Percentiles rank a stretch among this genome's conserved stretches.
phyloP scores from a whole-genome alignment of 2,888 invertebrate genomes.

The Pheosia tremula region DNA sequence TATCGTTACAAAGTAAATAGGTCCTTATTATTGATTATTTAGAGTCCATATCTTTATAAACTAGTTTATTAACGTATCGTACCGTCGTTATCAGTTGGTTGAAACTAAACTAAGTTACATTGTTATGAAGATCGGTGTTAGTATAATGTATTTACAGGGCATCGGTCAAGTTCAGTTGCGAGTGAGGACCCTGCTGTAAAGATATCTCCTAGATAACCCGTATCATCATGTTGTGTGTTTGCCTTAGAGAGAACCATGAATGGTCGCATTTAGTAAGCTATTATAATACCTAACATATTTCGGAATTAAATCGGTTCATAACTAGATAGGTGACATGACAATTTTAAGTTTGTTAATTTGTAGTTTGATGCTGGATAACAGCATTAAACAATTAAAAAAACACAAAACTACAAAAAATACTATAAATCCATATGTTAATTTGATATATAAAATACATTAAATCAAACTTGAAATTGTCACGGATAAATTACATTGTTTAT shows the following conservation, averaged over 20 bases:
- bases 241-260: not conserved
- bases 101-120: not conserved
- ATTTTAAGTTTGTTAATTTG: too few relatives aligned
- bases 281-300: too few relatives aligned
- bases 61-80: not conserved
- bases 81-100: not conserved
- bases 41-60: not conserved
- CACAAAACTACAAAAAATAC: too few relatives aligned
- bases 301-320: too few relatives aligned
- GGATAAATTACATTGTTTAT: too few relatives aligned
- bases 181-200: not conserved
- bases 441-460: too few relatives aligned
- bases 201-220: too few relatives aligned
- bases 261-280: not conserved
- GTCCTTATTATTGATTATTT: not conserved
- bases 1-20: not conserved
- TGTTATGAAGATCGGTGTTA: not conserved
- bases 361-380: too few relatives aligned
- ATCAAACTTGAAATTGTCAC: too few relatives aligned
- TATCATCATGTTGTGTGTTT: not conserved
- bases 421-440: too few relatives aligned
- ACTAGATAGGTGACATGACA: too few relatives aligned
- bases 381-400: too few relatives aligned
- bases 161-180: not conserved
- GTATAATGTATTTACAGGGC: not conserved